Conservation (phyloP, 2,888 invertebrate species). For the Dilophus febrilis region DNA sequence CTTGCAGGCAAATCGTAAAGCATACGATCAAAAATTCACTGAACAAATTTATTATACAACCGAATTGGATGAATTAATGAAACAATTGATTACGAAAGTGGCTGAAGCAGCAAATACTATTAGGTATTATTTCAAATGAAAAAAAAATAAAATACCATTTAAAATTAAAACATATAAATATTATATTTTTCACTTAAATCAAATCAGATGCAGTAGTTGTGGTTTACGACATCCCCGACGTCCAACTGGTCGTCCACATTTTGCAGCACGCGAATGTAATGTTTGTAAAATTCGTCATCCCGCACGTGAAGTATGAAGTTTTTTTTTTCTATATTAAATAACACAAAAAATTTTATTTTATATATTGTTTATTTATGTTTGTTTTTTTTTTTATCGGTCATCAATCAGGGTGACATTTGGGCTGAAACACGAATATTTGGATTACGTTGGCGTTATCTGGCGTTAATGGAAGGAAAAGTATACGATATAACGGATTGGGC, state of each 20-base stretch:
- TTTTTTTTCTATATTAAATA: not conserved
- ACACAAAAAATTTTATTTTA: not conserved
- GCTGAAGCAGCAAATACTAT: slow-evolving; percentile 89
- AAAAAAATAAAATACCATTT: no score
- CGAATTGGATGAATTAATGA: slow-evolving; percentile 71
- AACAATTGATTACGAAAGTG: slow-evolving; percentile 83
- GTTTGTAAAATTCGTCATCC: slow-evolving; percentile 80
- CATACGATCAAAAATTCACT: slow-evolving; percentile 54
- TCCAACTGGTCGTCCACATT: slow-evolving; percentile 70
- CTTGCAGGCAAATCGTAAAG: slow-evolving; percentile 52
- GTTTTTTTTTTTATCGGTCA: no score
- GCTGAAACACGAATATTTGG: slow-evolving; percentile 82
- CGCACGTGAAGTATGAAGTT: slow-evolving; percentile 54
- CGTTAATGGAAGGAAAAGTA: slow-evolving; percentile 89
- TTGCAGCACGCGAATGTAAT: slow-evolving; percentile 80
- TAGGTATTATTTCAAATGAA: slow-evolving; percentile 28
- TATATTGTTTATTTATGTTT: not conserved
- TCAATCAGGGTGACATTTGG: slow-evolving; percentile 88
- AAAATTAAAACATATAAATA: not conserved
- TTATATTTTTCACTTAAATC: slow-evolving; percentile 5
- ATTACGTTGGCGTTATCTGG: slow-evolving; percentile 84
- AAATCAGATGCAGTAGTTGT: slow-evolving; percentile 87
- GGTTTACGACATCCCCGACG: slow-evolving; percentile 77
- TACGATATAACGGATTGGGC: slow-evolving; percentile 98
- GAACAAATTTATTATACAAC: no score